Evolutionary conservation across 2,888 invertebrate species (phyloP).

Genomic region (Opisthograptis luteolata): DNA sequence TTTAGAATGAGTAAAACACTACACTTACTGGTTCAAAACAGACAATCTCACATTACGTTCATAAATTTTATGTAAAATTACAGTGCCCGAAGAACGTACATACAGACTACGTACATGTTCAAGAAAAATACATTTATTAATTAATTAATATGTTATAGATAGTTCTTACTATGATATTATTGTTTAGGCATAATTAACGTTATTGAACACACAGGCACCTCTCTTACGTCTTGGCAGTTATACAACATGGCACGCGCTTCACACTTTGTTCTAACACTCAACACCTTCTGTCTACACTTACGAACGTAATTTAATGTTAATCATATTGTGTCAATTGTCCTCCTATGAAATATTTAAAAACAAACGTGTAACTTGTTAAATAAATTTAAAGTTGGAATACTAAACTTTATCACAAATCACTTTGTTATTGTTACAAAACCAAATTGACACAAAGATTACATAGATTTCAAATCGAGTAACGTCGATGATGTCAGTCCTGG

Average conservation of each 20-base stretch:
- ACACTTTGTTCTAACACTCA: slow-evolving; percentile 46
- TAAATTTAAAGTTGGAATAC: slow-evolving; percentile 36
- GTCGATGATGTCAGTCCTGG: slow-evolving; percentile 24
- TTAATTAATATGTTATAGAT: slow-evolving; percentile 19
- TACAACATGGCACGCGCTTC: slow-evolving; percentile 72
- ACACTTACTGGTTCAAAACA: slow-evolving; percentile 31
- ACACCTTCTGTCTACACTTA: slow-evolving; percentile 33
- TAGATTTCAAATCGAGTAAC: slow-evolving; percentile 22
- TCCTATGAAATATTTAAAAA: slow-evolving; percentile 39
- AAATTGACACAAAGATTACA: slow-evolving; percentile 44
- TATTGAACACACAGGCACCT: slow-evolving; percentile 81
- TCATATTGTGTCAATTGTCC: slow-evolving; percentile 35
- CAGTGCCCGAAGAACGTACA: slow-evolving; percentile 26
- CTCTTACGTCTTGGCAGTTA: slow-evolving; percentile 72
- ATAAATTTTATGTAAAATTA: slow-evolving; percentile 25
- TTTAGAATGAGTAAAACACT: slow-evolving; percentile 61
- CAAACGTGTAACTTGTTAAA: slow-evolving; percentile 39
- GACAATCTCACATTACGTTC: slow-evolving; percentile 18
- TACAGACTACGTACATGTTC: slow-evolving; percentile 16
- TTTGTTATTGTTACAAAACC: slow-evolving; percentile 51
- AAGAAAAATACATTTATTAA: slow-evolving; percentile 28
- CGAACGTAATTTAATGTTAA: slow-evolving; percentile 24
- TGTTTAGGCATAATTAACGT: slow-evolving; percentile 55
- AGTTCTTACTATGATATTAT: slow-evolving; percentile 45
- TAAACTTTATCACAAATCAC: slow-evolving; percentile 64